These are phyloP conservation scores for Agapornis roseicollis DNA, from an alignment of 2,113 vertebrate species.

Conservation along the genomic window DNA sequence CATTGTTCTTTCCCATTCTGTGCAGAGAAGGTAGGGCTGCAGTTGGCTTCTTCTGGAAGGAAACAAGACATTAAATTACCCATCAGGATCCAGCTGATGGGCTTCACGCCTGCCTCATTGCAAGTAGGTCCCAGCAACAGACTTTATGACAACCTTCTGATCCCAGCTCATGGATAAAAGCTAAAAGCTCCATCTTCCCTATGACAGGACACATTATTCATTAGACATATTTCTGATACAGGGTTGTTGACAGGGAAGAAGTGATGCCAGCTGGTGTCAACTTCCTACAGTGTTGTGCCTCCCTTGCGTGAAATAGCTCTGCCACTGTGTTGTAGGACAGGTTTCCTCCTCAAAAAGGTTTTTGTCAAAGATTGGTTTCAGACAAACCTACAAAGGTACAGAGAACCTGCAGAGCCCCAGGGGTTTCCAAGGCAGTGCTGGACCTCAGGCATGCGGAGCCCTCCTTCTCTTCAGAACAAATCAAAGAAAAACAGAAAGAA, in stretches of 20 bases:
- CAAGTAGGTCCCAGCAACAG: not conserved
- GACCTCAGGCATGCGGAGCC: not conserved
- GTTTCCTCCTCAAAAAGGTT: not conserved
- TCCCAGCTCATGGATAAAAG: not conserved
- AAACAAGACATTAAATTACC: not conserved
- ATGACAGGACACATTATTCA: not conserved
- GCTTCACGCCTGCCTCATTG: not conserved
- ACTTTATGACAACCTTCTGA: not conserved
- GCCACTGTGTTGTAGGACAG: not conserved
- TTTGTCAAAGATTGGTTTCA: not conserved
- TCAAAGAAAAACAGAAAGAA: not conserved
- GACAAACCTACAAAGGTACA: not conserved
- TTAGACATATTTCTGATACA: not conserved
- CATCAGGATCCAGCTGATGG: not conserved
- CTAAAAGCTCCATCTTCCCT: not conserved
- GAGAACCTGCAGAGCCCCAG: not conserved
- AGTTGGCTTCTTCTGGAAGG: not conserved
- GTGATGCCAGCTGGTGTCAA: not conserved
- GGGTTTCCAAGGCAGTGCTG: not conserved
- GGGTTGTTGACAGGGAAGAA: not conserved
- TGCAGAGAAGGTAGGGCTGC: not conserved
- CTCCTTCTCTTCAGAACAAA: not conserved
- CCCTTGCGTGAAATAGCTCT: not conserved
- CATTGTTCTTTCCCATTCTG: not conserved
- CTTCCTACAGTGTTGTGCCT: not conserved